phyloP scores from a whole-genome alignment of 2,113 vertebrate species.

The Oncorhynchus nerka region DNA sequence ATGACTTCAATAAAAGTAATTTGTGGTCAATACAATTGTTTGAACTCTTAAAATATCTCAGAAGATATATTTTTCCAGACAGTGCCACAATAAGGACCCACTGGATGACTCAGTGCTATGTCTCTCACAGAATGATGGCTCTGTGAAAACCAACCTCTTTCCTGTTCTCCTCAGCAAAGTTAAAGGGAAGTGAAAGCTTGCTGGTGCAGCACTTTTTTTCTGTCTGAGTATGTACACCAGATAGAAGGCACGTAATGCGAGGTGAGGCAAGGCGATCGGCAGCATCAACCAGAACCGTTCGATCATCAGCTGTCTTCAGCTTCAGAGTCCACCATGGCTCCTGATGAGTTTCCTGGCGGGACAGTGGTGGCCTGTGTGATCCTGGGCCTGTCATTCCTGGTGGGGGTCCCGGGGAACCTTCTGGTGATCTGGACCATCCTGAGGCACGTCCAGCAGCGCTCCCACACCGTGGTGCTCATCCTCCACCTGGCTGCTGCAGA shows the following conservation, averaged over 20 bases:
- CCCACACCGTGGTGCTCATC: slow-evolving; percentile 74
- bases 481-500: slow-evolving; percentile 73
- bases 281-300: slow-evolving; percentile 62
- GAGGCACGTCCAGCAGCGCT: slow-evolving; percentile 67
- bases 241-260: slow-evolving; percentile 20
- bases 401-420: slow-evolving; percentile 74
- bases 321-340: slow-evolving; percentile 46
- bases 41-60: neutral
- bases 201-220: slow-evolving; percentile 46
- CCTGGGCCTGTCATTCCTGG: slow-evolving; percentile 68
- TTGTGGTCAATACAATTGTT: neutral
- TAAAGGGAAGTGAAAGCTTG: slow-evolving; percentile 67
- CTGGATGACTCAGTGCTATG: slow-evolving; percentile 38
- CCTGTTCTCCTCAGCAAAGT: slow-evolving; percentile 37
- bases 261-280: neutral
- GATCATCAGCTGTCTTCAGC: neutral
- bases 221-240: slow-evolving; percentile 36
- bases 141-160: slow-evolving; percentile 50
- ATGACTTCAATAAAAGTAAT: neutral
- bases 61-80: neutral
- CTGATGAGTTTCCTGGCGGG: slow-evolving; percentile 49
- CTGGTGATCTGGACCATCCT: slow-evolving; percentile 78
- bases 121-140: slow-evolving; percentile 24
- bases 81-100: slow-evolving; percentile 2
- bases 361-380: slow-evolving; percentile 63